phyloP scores from a whole-genome alignment of 2,888 invertebrate genomes.

The Chaitophorus viminalis region DNA sequence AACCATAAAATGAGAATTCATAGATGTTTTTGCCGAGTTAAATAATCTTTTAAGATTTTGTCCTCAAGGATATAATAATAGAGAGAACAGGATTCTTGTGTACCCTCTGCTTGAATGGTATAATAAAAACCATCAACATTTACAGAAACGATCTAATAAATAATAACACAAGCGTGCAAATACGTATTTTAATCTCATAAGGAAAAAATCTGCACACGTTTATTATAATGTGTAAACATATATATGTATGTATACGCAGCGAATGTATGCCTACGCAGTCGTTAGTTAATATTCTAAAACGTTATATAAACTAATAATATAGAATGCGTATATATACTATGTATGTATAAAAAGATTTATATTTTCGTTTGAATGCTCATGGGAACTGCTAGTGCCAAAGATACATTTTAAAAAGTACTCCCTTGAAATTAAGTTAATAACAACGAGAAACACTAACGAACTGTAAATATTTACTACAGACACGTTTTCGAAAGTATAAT shows the following conservation, averaged over 20 bases:
- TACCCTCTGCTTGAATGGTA: too few relatives aligned
- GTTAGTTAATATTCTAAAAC: too few relatives aligned
- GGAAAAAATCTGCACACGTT: background rate
- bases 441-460: slow-evolving; percentile 30
- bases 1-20: background rate
- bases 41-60: too few relatives aligned
- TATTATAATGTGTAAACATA: background rate
- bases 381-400: background rate
- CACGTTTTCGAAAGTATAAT: slow-evolving; percentile 16
- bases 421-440: background rate
- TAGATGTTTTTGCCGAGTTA: too few relatives aligned
- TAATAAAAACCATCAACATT: too few relatives aligned
- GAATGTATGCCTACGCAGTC: too few relatives aligned
- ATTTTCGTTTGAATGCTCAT: background rate
- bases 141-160: too few relatives aligned
- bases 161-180: too few relatives aligned
- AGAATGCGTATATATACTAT: too few relatives aligned
- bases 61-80: background rate
- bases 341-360: background rate
- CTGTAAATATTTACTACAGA: slow-evolving; percentile 16
- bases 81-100: background rate
- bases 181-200: too few relatives aligned
- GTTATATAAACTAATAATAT: too few relatives aligned
- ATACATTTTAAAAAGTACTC: background rate
- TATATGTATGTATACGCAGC: background rate